Conservation (phyloP, 2,113 vertebrate genomes). For the Syrrhaptes paradoxus region DNA sequence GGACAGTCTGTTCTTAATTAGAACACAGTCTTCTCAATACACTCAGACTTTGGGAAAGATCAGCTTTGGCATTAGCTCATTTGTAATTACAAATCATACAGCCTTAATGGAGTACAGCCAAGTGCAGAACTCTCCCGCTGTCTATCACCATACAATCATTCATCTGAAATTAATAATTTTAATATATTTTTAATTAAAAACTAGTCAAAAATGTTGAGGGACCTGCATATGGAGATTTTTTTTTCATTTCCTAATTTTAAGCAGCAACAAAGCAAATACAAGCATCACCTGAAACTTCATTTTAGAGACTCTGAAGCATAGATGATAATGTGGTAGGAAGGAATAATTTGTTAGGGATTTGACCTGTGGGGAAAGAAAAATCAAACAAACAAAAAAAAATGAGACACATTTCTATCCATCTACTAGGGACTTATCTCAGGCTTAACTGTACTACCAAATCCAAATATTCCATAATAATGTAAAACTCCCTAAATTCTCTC, state of each 20-base stretch:
- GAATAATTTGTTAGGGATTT: not conserved
- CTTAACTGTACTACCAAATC: not conserved
- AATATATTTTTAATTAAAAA: slow-evolving; percentile 34
- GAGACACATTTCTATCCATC: not conserved
- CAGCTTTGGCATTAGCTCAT: not conserved
- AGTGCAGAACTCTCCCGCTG: not conserved
- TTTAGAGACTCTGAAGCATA: not conserved
- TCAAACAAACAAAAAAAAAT: too few species aligned
- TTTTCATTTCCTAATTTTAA: not conserved
- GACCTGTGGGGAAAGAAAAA: too few species aligned
- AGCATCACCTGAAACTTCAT: not conserved
- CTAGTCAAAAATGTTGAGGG: not conserved
- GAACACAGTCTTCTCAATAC: not conserved
- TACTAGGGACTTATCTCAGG: not conserved
- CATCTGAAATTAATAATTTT: not conserved
- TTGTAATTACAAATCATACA: not conserved
- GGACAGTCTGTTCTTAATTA: not conserved
- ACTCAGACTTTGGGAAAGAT: not conserved
- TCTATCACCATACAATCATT: not conserved
- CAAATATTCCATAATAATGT: not conserved
- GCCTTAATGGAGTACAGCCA: not conserved
- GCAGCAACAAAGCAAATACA: not conserved
- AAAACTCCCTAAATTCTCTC: not conserved
- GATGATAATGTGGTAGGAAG: not conserved
- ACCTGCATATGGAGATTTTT: not conserved